Evolutionary conservation across 2,888 invertebrate genomes (phyloP), one percentile per base, ranked within the genome.

Genomic region (Acanthosepion lycidas): DNA sequence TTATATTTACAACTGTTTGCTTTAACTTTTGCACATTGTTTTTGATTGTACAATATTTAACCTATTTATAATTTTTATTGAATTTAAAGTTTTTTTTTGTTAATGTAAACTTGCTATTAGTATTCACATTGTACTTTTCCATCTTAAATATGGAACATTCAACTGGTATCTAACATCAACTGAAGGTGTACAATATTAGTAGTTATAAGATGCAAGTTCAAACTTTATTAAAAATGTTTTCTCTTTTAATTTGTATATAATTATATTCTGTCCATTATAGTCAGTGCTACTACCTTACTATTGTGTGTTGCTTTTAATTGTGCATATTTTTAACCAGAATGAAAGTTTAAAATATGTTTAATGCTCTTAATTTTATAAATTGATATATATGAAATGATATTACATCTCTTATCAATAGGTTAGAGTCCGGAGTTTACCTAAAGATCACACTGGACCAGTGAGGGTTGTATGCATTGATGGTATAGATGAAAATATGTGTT

Each of bases 401-500:
- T n/a, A 78, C 78, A 33, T 78, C 18, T 95, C 91, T 64, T 92
- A 92, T 94, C 33, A 95, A 18, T 94, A 98, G 98, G 98, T 98
- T 4, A 98, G 98, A 95, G 98, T 98, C 0, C 97, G 98, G 94
- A 98, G 98, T 0, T 97, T 99, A 53, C 99, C 99, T 0, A 98
- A 98, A 95, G 99, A 99, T 97, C 98, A 98, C 96, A 98, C 98
- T 96, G 98, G 98, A 0, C 98, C 98, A 51, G 98, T 99, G 28
- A 98, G 99, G 94, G 98, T 99, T 6, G 98, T 99, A 78, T 98
- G 98, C 94, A 99, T 99, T 95, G 98, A 98, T 78, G 98, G 98
- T 48, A 97, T 99, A 93, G 99, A 99, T 96, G 98, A 98, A 95
- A 98, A 98, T 96, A 98, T 99, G 98, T 99, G 99, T 97, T 99